Evolutionary conservation across 2,888 invertebrate species (phyloP).

Genomic region (Rhodophaea formosa): DNA sequence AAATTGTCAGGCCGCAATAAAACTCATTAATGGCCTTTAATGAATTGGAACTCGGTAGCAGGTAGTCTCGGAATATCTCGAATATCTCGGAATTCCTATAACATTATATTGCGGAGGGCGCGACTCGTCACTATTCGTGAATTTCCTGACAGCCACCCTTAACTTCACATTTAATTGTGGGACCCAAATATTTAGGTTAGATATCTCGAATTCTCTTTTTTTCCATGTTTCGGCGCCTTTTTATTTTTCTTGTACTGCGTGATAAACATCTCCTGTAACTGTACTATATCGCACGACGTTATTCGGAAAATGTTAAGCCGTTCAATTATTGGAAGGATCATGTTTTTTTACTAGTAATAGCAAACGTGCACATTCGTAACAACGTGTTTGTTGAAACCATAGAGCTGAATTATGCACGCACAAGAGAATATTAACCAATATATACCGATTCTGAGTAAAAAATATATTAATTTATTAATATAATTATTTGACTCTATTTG

Average conservation of each 20-base stretch:
- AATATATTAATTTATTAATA: no score
- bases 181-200: slow-evolving; percentile 43
- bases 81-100: slow-evolving; percentile 55
- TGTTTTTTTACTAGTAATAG: slow-evolving; percentile 4
- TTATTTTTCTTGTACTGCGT: slow-evolving; percentile 14
- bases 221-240: slow-evolving; percentile 21
- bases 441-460: background rate
- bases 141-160: slow-evolving; percentile 40
- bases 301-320: slow-evolving; percentile 12
- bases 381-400: background rate
- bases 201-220: slow-evolving; percentile 37
- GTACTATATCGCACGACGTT: slow-evolving; percentile 3
- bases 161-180: slow-evolving; percentile 58
- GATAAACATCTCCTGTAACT: slow-evolving; percentile 10
- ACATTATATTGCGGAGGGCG: slow-evolving; percentile 49
- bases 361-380: background rate
- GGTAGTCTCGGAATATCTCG: slow-evolving; percentile 60
- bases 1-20: slow-evolving; percentile 66
- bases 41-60: slow-evolving; percentile 73
- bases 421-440: background rate
- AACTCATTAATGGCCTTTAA: slow-evolving; percentile 69
- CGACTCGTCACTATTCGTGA: slow-evolving; percentile 37
- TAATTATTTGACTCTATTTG: no score
- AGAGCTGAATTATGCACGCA: background rate
- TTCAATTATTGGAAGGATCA: slow-evolving; percentile 29